Base-by-base conservation (phyloP, 2,888 invertebrate genomes). In the Clitarchus hookeri region DNA sequence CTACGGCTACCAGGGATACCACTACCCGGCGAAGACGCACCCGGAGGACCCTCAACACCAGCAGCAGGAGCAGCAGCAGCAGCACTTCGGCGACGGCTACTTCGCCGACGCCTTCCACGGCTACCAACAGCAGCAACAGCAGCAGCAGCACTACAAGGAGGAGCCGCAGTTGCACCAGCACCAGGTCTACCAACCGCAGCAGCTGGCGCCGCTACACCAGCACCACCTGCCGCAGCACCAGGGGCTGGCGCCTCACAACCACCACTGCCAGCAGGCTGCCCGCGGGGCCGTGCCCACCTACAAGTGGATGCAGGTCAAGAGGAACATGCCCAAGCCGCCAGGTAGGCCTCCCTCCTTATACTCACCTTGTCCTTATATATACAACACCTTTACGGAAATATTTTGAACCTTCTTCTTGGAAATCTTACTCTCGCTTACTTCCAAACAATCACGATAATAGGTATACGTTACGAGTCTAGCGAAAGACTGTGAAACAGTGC, bases 301-400 rank as follows among this genome's bases (percentile, higher is more conserved):
- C 92, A 98, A 99, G 92, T 99, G 99, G 99, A 99, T 99, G 99
- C 98, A 98, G 93, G 97, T 99, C 90, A 99, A 99, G 92, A 94
- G 99, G 91, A 98, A 98, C 92, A 96, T 98, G 89, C 98, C 98
- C 84, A 98, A 98, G 92, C 97, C 98, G 89, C 93, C 96, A 91
- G 96, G 98, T 97, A 91, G 94, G 95, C 92, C 23, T 16, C 65
- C 3, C 53, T 3, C 36, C n/a, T n/a, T 36, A 36, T 3, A 3
- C 36, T 3, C 36, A 36, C 36, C 36, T 4, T 36, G 36, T 1
- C 36, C 36, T 36, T 36, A 36, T 36, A 36, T 36, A 36, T 36
- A 36, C 4, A 36, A 3, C 36, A 36, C 36, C 4, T 36, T 36
- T 36, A 36, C 36, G 36, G 36, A 36, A 36, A 36, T 36, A 36